phyloP scores from a whole-genome alignment of 64 coral and sea anemone species.

The Dendrophyllia cribrosa region DNA sequence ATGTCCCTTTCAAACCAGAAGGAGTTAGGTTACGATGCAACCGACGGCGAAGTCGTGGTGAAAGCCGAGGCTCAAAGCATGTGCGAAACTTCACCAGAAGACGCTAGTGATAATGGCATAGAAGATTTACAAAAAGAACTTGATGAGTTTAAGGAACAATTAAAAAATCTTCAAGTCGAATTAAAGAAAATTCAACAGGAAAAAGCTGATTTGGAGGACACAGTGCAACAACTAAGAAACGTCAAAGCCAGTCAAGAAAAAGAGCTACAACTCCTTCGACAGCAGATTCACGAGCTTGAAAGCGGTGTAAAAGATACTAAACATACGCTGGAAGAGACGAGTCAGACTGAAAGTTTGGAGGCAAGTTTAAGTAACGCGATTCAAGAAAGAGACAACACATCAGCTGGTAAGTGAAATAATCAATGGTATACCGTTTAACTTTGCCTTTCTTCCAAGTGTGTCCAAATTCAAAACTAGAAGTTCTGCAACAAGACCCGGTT shows the following conservation, averaged over 20 bases:
- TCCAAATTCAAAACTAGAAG: too few relatives aligned
- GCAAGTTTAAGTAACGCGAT: constrained; percentile 23
- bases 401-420: constrained; percentile 37
- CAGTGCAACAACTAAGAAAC: constrained; percentile 32
- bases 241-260: constrained; percentile 57
- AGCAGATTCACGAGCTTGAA: constrained; percentile 37
- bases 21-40: background rate
- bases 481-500: too few relatives aligned
- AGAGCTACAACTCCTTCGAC: constrained; percentile 56
- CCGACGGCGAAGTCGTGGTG: background rate
- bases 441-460: too few relatives aligned
- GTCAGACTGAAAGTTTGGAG: constrained; percentile 57
- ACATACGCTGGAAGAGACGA: constrained; percentile 41
- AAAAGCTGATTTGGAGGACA: constrained; percentile 32
- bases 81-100: background rate
- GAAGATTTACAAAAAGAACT: constrained; percentile 47
- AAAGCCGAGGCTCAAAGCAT: background rate
- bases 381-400: constrained; percentile 21
- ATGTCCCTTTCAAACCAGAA: constrained; percentile 1
- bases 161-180: constrained; percentile 40
- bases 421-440: too few relatives aligned
- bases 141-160: constrained; percentile 42
- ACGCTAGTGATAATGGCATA: constrained; percentile 4
- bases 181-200: constrained; percentile 54
- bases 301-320: constrained; percentile 37